phyloP scores from a whole-genome alignment of 2,797 vertebrate species.

The Ibycter americanus region DNA sequence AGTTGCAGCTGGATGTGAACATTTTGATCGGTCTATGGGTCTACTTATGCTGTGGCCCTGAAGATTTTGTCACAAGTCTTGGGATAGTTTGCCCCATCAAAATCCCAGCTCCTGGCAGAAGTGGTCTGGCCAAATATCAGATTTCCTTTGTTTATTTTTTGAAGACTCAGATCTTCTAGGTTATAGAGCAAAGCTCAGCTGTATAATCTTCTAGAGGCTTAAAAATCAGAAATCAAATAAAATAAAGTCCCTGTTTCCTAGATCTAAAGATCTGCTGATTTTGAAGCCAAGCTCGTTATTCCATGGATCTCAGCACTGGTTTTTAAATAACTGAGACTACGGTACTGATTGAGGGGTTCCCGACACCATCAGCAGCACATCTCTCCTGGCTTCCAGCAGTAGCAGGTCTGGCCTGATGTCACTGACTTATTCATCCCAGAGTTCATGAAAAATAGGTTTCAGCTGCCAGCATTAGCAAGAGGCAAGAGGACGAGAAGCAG shows the following conservation, averaged over 20 bases:
- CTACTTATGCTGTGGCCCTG: not conserved
- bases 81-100: not conserved
- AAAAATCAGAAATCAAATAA: constrained; percentile 10
- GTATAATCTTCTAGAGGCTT: not conserved
- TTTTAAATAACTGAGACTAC: not conserved
- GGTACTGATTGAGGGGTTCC: not conserved
- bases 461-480: not conserved
- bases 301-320: not conserved
- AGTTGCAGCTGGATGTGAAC: not conserved
- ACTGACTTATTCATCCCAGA: not conserved
- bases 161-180: not conserved
- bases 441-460: not conserved
- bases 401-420: not conserved
- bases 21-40: not conserved
- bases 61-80: not conserved
- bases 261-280: not conserved
- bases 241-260: not conserved
- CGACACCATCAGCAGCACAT: not conserved
- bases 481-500: not conserved
- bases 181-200: not conserved
- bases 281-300: not conserved
- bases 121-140: not conserved
- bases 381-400: not conserved
- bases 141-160: constrained; percentile 22
- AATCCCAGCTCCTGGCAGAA: not conserved